phyloP scores from a whole-genome alignment of 2,797 vertebrate species.

The Lacerta viridis region DNA sequence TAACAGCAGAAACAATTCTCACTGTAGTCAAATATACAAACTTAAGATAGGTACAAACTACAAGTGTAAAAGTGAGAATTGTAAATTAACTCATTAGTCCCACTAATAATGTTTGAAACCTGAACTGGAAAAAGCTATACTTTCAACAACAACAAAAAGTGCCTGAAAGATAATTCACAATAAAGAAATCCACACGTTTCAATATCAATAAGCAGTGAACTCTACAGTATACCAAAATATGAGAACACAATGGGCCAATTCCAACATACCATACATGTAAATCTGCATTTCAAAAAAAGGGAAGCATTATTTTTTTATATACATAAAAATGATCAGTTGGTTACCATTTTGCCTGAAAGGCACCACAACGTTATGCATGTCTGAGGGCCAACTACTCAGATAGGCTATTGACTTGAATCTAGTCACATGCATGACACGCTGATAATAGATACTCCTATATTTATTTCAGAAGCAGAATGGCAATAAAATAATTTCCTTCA shows the following conservation, averaged over 20 bases:
- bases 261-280: background rate
- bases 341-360: background rate
- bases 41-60: background rate
- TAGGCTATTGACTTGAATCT: background rate
- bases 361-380: background rate
- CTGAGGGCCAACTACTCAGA: background rate
- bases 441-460: background rate
- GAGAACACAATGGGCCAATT: background rate
- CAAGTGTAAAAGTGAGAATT: background rate
- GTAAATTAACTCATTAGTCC: background rate
- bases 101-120: background rate
- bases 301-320: background rate
- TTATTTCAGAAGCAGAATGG: background rate
- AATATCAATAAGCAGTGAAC: background rate
- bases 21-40: constrained; percentile 8
- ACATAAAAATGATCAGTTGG: background rate
- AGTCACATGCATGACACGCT: background rate
- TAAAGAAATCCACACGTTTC: background rate
- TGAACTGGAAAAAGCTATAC: background rate
- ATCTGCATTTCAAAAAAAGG: background rate
- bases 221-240: background rate
- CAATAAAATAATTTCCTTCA: background rate
- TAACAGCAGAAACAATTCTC: constrained; percentile 6
- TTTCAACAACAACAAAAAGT: background rate
- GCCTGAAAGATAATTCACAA: constrained; percentile 8